Base-by-base conservation (phyloP, 1,140 invertebrate species). In the Geopemphigus sp. region DNA sequence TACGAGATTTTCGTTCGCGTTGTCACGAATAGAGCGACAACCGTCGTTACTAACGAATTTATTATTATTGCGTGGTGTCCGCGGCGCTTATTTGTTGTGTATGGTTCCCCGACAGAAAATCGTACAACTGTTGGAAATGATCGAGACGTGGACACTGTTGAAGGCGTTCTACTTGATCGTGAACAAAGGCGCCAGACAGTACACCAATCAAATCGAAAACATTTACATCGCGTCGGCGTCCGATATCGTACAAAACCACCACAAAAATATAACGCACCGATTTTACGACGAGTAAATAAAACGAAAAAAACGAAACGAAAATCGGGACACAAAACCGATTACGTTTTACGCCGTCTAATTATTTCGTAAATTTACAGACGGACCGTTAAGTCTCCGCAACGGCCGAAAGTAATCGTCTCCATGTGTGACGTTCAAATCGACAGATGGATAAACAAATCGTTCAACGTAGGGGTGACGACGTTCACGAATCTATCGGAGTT, bases 361-460 rank as follows among this genome's bases (percentile, higher is more conserved):
- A 57, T 57, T 24, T 50, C 32, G 32, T 39, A 8, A 8, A 53
- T 72, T 72, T 19, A 0, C 17, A 72, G 68, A n/a, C 68, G 29
- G n/a, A 29, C 22, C 12, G 17, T 39, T 39, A 45, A 22, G 14
- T 19, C 54, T 1, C 15, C 64, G n/a, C 64, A 50, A 50, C 29
- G 22, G 29, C 63, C 68, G 5, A 70, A 47, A 47, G 53, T 80
- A 24, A 59, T 39, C 14, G 63, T 80, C 22, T 80, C 80, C 66
- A 59, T 72, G n/a, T 70, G 32, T 17, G 64, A 80, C 29, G 17
- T 68, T 57, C 63, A 80, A 17, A 47, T 80, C n/a, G 80, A 80
- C 29, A 70, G 57, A 59, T 80, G 80, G 54, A 59, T 80, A 11
- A 78, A 78, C 57, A 78, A 78, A 50, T 78, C 74, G 11, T 78